Evolutionary conservation across 2,888 invertebrate species (phyloP).

Genomic region (Mimumesa dahlbomi): DNA sequence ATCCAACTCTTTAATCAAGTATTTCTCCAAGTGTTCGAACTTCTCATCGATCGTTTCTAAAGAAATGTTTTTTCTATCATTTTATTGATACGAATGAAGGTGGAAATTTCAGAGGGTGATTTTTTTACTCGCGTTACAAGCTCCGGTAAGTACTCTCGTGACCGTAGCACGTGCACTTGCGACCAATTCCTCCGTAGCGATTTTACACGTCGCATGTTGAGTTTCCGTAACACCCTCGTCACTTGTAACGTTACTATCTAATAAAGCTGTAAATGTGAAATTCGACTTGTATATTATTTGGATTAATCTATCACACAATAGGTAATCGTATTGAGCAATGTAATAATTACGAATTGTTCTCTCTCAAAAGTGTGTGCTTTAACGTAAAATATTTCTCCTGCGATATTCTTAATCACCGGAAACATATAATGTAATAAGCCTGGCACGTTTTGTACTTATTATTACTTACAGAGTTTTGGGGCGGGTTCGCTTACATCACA

Average conservation of each 20-base stretch:
- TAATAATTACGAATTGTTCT: too few relatives aligned
- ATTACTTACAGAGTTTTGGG: conserved; percentile 46
- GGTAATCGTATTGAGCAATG: neutral
- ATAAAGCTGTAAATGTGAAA: neutral
- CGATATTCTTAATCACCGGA: too few relatives aligned
- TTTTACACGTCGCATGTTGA: conserved; percentile 77
- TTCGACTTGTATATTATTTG: too few relatives aligned
- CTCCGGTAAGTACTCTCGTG: conserved; percentile 77
- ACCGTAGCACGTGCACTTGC: conserved; percentile 79
- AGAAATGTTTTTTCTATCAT: conserved; percentile 2
- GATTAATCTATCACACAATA: too few relatives aligned
- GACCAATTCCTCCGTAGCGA: conserved; percentile 77
- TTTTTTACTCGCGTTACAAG: conserved; percentile 75
- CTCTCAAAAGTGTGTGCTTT: too few relatives aligned
- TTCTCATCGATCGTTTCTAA: conserved; percentile 67
- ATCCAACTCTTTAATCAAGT: conserved; percentile 57
- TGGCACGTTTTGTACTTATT: too few relatives aligned
- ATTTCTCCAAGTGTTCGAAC: conserved; percentile 62
- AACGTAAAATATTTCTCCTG: too few relatives aligned
- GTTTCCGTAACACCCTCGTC: conserved; percentile 72
- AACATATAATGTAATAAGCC: too few relatives aligned
- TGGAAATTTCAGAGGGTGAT: too few relatives aligned
- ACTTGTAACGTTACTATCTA: conserved; percentile 33
- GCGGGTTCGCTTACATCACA: conserved; percentile 38
- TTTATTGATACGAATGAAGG: too few relatives aligned